Conservation (phyloP, 2,113 vertebrate species). For the Speoplatyrhinus poulsoni region DNA sequence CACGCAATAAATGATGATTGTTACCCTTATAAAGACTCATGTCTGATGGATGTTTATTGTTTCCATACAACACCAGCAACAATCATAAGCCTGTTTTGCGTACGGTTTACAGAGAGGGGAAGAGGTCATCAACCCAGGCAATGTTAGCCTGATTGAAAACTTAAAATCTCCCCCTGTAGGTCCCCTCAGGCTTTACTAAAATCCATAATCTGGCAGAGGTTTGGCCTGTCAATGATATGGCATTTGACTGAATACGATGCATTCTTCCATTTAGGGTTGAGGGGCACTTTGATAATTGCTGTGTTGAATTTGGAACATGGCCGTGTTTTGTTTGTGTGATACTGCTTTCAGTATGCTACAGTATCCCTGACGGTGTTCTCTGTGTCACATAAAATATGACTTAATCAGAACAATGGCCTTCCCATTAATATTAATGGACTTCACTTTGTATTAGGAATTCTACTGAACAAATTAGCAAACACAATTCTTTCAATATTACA, state of each 20-base stretch:
- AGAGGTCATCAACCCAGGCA: constrained; percentile 1
- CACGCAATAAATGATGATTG: no score
- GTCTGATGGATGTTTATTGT: no score
- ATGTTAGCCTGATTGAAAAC: constrained; percentile 46
- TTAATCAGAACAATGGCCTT: constrained; percentile 60
- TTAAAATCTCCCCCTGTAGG: constrained; percentile 24
- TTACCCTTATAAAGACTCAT: no score
- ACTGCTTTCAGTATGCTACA: background rate
- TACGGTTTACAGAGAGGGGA: constrained; percentile 31
- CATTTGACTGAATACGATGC: constrained; percentile 55
- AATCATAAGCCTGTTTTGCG: constrained; percentile 47
- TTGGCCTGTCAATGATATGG: constrained; percentile 43
- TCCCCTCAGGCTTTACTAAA: constrained; percentile 65
- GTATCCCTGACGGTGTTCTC: constrained; percentile 1
- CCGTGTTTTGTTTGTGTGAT: constrained; percentile 28
- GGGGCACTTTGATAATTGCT: constrained; percentile 71
- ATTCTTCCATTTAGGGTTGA: constrained; percentile 45
- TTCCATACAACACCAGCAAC: constrained; percentile 29
- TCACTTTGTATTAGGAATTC: constrained; percentile 26
- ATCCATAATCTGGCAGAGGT: constrained; percentile 69
- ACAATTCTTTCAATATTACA: constrained; percentile 1
- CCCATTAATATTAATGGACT: constrained; percentile 67
- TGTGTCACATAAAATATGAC: constrained; percentile 28
- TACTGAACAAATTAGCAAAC: constrained; percentile 5
- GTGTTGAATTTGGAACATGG: constrained; percentile 14